Conservation (phyloP, 2,113 vertebrate species). For the Talpa occidentalis region DNA sequence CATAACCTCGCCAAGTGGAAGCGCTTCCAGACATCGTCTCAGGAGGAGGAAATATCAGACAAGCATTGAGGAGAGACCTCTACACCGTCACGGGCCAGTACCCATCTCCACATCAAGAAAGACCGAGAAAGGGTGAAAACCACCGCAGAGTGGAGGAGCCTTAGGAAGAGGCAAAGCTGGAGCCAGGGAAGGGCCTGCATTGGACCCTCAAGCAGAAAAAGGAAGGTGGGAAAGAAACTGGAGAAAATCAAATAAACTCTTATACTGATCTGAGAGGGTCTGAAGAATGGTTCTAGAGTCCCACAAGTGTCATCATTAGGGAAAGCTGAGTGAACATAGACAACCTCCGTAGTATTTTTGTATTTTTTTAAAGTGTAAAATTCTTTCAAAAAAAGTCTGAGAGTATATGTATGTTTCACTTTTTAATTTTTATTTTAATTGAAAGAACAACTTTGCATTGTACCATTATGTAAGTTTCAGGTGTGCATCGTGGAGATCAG, state of each 20-base stretch:
- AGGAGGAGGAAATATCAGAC: neutral
- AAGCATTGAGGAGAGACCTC: neutral
- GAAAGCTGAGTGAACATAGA: neutral
- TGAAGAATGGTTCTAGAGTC: no score
- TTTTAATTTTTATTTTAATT: no score
- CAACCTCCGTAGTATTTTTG: neutral
- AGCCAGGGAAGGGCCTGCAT: accelerated
- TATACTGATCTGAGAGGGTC: no score
- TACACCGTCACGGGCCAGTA: neutral
- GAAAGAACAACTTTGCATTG: no score
- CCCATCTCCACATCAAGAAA: neutral
- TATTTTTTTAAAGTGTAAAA: no score
- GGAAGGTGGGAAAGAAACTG: accelerated
- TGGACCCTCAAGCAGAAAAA: neutral
- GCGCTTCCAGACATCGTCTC: neutral
- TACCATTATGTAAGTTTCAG: no score
- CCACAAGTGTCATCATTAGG: neutral
- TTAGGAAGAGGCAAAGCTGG: no score
- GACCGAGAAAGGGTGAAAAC: neutral
- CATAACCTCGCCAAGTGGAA: accelerated
- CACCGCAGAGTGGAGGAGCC: neutral
- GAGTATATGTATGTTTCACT: no score
- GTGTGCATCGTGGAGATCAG: no score
- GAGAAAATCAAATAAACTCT: neutral
- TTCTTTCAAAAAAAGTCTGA: no score